phyloP scores from a whole-genome alignment of 2,113 vertebrate species.

The Gallinago jamesoni region DNA sequence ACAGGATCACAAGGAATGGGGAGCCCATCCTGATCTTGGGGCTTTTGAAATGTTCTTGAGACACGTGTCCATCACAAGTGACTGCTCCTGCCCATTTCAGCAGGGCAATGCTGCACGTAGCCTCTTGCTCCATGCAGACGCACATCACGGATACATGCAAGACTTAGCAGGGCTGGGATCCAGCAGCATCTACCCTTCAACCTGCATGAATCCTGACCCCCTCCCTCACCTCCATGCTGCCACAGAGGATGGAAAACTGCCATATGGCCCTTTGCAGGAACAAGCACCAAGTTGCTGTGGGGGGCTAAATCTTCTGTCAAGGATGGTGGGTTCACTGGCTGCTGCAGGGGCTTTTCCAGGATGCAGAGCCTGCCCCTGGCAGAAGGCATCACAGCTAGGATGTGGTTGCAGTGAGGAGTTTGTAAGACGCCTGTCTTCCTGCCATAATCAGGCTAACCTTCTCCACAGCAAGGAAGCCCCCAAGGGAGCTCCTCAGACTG shows the following conservation, averaged over 20 bases:
- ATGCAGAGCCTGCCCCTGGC: background rate
- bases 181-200: background rate
- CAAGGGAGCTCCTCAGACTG: background rate
- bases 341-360: background rate
- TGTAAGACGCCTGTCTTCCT: background rate
- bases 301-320: background rate
- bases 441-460: background rate
- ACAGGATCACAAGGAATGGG: background rate
- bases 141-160: accelerated
- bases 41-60: background rate
- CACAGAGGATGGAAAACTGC: accelerated
- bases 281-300: background rate
- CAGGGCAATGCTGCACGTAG: background rate
- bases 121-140: background rate
- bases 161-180: background rate
- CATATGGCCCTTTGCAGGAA: background rate
- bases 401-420: accelerated
- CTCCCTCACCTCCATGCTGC: background rate
- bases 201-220: background rate
- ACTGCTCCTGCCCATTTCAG: background rate
- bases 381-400: accelerated
- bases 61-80: accelerated
- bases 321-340: background rate
- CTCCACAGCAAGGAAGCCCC: background rate
- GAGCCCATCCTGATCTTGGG: background rate